A percentile compares a stretch with the other conserved stretches of the same genome.
Evolutionary conservation across 2,113 vertebrate genomes (phyloP).

Genomic region (Apistogramma diplotaenia): DNA sequence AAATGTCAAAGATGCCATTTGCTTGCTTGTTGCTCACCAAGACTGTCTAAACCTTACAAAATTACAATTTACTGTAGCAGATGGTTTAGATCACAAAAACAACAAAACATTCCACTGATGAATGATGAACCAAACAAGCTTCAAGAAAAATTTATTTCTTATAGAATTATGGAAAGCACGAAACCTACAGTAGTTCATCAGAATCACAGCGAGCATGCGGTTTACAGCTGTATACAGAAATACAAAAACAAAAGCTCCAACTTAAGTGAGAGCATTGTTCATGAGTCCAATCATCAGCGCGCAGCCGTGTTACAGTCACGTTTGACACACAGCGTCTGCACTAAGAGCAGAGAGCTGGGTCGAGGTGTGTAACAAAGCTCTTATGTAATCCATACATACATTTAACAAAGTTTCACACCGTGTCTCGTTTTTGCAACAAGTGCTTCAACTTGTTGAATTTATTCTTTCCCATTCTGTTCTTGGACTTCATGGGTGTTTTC

Average conservation of each 20-base stretch:
- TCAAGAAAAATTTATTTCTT: slow-evolving; percentile 37
- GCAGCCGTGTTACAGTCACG: neutral
- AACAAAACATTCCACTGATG: neutral
- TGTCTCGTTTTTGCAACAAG: slow-evolving; percentile 44
- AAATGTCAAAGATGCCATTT: too few relatives aligned
- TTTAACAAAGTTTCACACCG: slow-evolving; percentile 15
- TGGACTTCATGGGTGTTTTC: slow-evolving; percentile 44
- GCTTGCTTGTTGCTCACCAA: neutral
- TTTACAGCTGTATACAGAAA: slow-evolving; percentile 32
- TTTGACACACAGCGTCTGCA: neutral
- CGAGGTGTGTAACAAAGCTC: neutral
- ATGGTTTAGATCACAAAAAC: neutral
- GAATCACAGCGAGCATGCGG: slow-evolving; percentile 11
- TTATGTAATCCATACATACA: neutral
- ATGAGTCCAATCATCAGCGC: slow-evolving; percentile 12
- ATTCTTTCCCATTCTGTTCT: slow-evolving; percentile 72
- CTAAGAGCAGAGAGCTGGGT: neutral
- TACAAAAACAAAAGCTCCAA: slow-evolving; percentile 1
- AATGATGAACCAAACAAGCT: neutral
- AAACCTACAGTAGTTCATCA: slow-evolving; percentile 6
- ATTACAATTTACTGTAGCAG: too few relatives aligned
- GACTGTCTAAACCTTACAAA: neutral
- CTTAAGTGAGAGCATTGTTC: neutral
- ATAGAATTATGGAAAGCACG: neutral
- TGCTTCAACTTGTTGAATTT: slow-evolving; percentile 71